A percentile compares a stretch with the other conserved stretches of the same genome.
Conservation (phyloP, 2,888 invertebrate genomes). For the Mantis religiosa region DNA sequence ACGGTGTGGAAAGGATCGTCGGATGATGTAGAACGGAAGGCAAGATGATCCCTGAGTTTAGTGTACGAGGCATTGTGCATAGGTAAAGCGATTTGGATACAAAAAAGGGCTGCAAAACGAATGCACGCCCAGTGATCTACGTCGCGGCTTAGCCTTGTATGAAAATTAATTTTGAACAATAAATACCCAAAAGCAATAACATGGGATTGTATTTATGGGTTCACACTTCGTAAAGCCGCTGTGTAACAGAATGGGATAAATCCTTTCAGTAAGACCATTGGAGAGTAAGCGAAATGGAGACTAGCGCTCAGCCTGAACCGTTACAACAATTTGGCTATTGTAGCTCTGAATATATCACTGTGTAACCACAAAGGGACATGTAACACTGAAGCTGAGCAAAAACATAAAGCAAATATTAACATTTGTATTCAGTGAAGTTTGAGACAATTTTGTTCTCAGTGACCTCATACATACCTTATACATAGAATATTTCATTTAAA, state of each 20-base stretch:
- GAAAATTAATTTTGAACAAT: background rate
- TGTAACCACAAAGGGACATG: no score
- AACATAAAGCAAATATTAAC: no score
- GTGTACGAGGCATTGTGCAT: background rate
- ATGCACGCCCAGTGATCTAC: background rate
- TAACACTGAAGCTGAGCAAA: no score
- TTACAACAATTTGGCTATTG: no score
- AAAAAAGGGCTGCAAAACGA: background rate
- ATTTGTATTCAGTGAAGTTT: no score
- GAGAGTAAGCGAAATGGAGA: no score
- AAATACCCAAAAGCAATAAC: background rate
- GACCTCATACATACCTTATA: no score
- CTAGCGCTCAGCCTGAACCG: no score
- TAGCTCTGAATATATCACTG: no score
- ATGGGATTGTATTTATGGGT: background rate
- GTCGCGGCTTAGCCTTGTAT: background rate
- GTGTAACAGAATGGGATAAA: background rate
- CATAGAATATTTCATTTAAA: no score
- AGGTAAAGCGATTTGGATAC: background rate
- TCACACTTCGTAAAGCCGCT: background rate
- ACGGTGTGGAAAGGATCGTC: background rate
- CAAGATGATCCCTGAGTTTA: background rate
- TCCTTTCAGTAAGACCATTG: background rate
- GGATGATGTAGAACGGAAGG: background rate
- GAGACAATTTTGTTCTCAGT: no score